A percentile compares a stretch with the other conserved stretches of the same genome.
These are phyloP conservation scores for Mormyrus proboscirostris DNA, from an alignment of 2,797 vertebrate species.

Conservation along the genomic window DNA sequence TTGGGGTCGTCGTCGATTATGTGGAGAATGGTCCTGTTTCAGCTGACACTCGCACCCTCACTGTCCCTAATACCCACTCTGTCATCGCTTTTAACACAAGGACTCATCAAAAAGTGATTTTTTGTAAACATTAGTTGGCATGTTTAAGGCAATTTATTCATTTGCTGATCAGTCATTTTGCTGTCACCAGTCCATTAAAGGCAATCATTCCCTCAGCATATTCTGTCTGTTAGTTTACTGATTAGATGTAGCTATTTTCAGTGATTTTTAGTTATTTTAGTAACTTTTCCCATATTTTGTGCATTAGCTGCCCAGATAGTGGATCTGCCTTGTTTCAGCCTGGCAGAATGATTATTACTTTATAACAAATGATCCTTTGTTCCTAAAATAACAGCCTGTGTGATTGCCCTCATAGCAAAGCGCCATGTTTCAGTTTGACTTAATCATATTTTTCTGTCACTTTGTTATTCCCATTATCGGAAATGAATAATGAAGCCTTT, in stretches of 20 bases:
- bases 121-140: slow-evolving; percentile 1
- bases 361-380: slow-evolving; percentile 5
- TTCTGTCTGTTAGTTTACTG: neutral
- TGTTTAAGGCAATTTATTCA: neutral
- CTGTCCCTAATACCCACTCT: neutral
- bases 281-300: neutral
- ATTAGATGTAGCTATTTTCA: neutral
- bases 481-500: slow-evolving; percentile 22
- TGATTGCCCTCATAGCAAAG: slow-evolving; percentile 34
- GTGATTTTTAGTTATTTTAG: neutral
- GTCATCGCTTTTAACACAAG: neutral
- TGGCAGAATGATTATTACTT: slow-evolving; percentile 9
- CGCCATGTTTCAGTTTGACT: slow-evolving; percentile 39
- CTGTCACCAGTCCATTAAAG: neutral
- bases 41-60: neutral
- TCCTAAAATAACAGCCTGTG: slow-evolving; percentile 8
- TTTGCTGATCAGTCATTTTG: neutral
- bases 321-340: neutral
- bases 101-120: neutral
- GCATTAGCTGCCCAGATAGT: neutral
- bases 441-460: slow-evolving; percentile 38
- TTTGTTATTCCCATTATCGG: slow-evolving; percentile 18
- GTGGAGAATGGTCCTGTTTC: neutral
- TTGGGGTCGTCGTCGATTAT: neutral
- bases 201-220: neutral